phyloP scores from a whole-genome alignment of 1,140 invertebrate genomes.

The Atta texana region DNA sequence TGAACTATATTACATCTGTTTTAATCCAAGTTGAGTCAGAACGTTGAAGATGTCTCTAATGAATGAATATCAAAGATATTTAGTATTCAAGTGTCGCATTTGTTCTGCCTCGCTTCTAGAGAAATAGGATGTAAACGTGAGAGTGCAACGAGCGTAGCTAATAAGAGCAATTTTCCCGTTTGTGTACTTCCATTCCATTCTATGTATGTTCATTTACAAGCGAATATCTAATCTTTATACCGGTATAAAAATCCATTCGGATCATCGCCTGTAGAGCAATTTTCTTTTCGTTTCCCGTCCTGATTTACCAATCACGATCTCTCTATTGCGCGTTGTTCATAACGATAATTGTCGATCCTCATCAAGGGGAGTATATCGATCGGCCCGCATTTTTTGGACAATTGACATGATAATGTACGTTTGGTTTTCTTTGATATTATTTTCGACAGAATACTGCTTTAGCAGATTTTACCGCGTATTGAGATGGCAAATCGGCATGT shows the following conservation, averaged over 20 bases:
- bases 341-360: slow-evolving; percentile 82
- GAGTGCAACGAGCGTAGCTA: background rate
- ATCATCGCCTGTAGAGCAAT: slow-evolving; percentile 41
- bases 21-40: background rate
- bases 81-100: background rate
- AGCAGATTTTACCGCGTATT: background rate
- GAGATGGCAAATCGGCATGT: background rate
- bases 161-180: background rate
- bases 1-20: background rate
- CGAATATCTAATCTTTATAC: slow-evolving; percentile 3
- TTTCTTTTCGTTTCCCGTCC: slow-evolving; percentile 47
- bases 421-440: background rate
- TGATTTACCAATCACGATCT: slow-evolving; percentile 70
- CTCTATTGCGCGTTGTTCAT: slow-evolving; percentile 73
- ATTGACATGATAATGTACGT: slow-evolving; percentile 8
- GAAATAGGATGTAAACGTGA: background rate
- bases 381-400: slow-evolving; percentile 50
- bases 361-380: slow-evolving; percentile 66
- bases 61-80: background rate
- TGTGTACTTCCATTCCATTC: background rate
- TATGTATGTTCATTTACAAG: slow-evolving; percentile 35
- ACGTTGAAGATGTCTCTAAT: background rate
- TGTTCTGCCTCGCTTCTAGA: background rate
- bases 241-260: background rate
- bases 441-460: background rate